Base-by-base conservation (phyloP, 2,888 invertebrate genomes). In the Cacoxenus indagator region DNA sequence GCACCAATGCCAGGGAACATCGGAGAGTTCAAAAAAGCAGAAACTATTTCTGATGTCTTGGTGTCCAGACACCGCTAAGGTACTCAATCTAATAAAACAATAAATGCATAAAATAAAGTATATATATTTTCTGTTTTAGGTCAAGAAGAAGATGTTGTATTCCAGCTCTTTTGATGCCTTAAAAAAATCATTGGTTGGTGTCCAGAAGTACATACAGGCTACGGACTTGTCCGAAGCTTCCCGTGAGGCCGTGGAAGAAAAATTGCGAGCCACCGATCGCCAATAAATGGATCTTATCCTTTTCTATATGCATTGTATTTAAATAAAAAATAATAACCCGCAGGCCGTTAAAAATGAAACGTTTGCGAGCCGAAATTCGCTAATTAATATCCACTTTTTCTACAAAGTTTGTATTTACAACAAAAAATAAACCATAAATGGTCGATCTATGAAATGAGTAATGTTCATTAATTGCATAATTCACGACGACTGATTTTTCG, bases 31-130 rank as follows among this genome's bases (percentile, higher is more conserved):
- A 89, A 97, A 97, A 92, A 97, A 97, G 93, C 97, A 98, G 90
- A 98, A 98, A 89, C 91, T 98, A 83, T 96, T 98, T 92, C 93
- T 98, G 88, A 96, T 98, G 95, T 96, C 96, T 88, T 97, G 97
- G 97, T 97, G 98, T 92, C 98, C 98, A 57, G 98, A 99, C 90
- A 96, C 95, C 89, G 97, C 99, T 85, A 96, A 96, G 91, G 92
- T 95, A 79, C 65, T 31, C 9, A 31, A 31, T 9, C 31, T 31
- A 5, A 31, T 31, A 9, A 31, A 9, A 31, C 9, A 8, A 31
- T n/a, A n/a, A n/a, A n/a, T n/a, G n/a, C n/a, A n/a, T n/a, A n/a
- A n/a, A n/a, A n/a, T n/a, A n/a, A n/a, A n/a, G n/a, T 62, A 9
- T 24, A 57, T 24, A 31, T 29, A 27, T 55, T 27, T 69, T 4